Conservation (phyloP, 1,140 invertebrate species). For the Saxidomus purpurata region DNA sequence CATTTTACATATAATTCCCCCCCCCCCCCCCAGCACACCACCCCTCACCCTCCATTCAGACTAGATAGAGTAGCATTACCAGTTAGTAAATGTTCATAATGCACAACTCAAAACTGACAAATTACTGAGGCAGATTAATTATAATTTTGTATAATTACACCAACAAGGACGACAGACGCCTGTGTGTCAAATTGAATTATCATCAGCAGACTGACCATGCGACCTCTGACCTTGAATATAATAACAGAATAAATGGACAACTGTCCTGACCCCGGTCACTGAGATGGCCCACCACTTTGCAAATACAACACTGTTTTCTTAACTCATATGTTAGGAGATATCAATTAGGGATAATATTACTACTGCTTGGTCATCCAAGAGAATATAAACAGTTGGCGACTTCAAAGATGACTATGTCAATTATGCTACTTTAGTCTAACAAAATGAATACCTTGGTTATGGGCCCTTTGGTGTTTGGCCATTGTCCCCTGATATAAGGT, state of each 20-base stretch:
- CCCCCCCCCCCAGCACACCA: too few species aligned
- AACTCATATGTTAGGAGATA: not conserved
- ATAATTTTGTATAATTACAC: not conserved
- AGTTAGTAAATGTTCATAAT: too few species aligned
- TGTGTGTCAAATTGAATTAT: not conserved
- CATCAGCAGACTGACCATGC: not conserved
- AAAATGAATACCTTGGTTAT: too few species aligned
- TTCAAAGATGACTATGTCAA: not conserved
- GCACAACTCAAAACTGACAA: not conserved
- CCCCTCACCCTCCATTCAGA: too few species aligned
- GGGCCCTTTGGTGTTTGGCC: too few species aligned
- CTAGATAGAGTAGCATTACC: too few species aligned
- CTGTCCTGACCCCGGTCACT: not conserved
- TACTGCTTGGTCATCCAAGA: not conserved
- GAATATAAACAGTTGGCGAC: not conserved
- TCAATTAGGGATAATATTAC: not conserved
- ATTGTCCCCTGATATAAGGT: too few species aligned
- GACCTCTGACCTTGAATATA: constrained; percentile 23
- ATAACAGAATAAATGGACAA: constrained; percentile 2
- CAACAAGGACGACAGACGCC: not conserved
- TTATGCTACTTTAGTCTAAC: too few species aligned
- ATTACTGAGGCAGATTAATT: not conserved
- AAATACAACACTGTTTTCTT: not conserved
- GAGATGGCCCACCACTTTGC: not conserved
- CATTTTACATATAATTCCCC: too few species aligned